A percentile compares a stretch with the other conserved stretches of the same genome.
These are phyloP conservation scores for Phlogophora meticulosa DNA, from an alignment of 2,888 invertebrate genomes.

Conservation along the genomic window DNA sequence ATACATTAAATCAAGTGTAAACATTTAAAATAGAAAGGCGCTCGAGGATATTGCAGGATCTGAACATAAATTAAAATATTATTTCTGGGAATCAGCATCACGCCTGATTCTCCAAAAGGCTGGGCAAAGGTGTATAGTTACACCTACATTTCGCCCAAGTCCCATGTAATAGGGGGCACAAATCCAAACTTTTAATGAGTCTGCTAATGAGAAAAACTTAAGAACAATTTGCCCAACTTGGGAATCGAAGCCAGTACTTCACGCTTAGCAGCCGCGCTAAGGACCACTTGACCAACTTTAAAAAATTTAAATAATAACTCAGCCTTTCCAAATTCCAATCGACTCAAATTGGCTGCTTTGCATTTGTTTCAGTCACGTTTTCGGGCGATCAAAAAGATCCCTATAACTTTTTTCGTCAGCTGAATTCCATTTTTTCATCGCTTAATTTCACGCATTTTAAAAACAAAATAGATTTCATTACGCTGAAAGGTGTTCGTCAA, in stretches of 20 bases:
- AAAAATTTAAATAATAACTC: slow-evolving; percentile 5
- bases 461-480: slow-evolving; percentile 10
- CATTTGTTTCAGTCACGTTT: neutral
- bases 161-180: too few relatives aligned
- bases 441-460: neutral
- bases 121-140: too few relatives aligned
- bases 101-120: too few relatives aligned
- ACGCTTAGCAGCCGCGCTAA: too few relatives aligned
- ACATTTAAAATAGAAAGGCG: slow-evolving; percentile 12
- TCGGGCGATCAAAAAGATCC: too few relatives aligned
- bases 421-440: neutral
- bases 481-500: slow-evolving; percentile 18
- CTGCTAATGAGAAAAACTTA: too few relatives aligned
- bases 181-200: too few relatives aligned
- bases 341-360: neutral
- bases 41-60: slow-evolving; percentile 13
- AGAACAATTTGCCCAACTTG: too few relatives aligned
- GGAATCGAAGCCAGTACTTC: too few relatives aligned
- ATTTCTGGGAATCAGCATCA: too few relatives aligned
- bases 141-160: too few relatives aligned
- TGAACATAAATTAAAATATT: slow-evolving; percentile 11
- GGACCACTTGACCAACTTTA: too few relatives aligned
- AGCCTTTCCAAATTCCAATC: neutral
- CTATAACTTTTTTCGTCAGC: neutral
- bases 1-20: slow-evolving; percentile 5